These are phyloP conservation scores for Enhydra lutris DNA, from an alignment of 2,113 vertebrate genomes.

Conservation along the genomic window DNA sequence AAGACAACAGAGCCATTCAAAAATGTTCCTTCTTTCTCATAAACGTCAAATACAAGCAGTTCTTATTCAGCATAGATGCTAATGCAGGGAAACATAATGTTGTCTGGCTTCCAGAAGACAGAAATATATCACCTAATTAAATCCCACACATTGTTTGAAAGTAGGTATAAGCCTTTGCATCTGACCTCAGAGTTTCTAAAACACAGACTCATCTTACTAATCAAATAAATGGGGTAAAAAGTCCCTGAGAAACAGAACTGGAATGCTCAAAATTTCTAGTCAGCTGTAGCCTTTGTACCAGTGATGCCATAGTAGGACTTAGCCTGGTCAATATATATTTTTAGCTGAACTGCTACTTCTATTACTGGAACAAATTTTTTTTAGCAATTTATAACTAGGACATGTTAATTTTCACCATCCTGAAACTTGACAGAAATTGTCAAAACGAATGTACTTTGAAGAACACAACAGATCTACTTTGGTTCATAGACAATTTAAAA, in stretches of 20 bases:
- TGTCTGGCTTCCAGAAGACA: constrained; percentile 40
- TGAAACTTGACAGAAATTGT: constrained; percentile 37
- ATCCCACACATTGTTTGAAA: background rate
- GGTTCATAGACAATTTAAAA: background rate
- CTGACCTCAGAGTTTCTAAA: background rate
- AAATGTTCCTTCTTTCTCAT: constrained; percentile 11
- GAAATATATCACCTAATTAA: constrained; percentile 50
- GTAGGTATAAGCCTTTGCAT: background rate
- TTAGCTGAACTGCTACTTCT: constrained; percentile 49
- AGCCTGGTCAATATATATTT: background rate
- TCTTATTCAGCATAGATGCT: constrained; percentile 18
- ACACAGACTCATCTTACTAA: background rate
- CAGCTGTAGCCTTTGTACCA: background rate
- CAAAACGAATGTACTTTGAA: constrained; percentile 17
- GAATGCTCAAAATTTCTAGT: background rate
- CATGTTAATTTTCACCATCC: constrained; percentile 49
- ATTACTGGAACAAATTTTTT: background rate
- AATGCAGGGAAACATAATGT: constrained; percentile 11
- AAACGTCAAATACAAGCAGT: constrained; percentile 32
- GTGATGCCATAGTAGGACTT: background rate
- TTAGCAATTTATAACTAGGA: background rate
- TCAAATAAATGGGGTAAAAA: background rate
- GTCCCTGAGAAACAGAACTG: background rate
- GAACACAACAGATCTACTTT: background rate
- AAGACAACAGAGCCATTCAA: constrained; percentile 21